A percentile compares a stretch with the other conserved stretches of the same genome.
phyloP scores from a whole-genome alignment of 2,888 invertebrate genomes.

The Leptopilina syphax region DNA sequence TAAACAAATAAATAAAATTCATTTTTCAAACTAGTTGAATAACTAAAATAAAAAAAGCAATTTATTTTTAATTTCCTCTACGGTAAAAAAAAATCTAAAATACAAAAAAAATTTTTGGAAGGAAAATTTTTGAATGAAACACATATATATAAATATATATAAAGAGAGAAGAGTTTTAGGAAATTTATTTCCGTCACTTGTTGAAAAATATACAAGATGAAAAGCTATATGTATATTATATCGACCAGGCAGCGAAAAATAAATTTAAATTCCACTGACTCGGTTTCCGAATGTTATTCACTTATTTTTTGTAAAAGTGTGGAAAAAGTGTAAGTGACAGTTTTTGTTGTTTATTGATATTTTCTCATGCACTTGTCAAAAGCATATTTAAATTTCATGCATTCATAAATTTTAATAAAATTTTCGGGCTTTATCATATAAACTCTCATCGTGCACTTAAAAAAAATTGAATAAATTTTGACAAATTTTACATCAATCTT shows the following conservation, averaged over 20 bases:
- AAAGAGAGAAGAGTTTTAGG: not conserved
- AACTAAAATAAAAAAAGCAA: too few relatives aligned
- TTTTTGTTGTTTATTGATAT: conserved; percentile 6
- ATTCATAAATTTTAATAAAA: conserved; percentile 5
- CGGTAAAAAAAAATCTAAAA: too few relatives aligned
- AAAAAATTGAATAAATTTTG: too few relatives aligned
- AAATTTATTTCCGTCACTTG: conserved; percentile 1
- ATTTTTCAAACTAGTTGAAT: too few relatives aligned
- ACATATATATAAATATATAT: too few relatives aligned
- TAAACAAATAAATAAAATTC: too few relatives aligned
- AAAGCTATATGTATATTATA: not conserved
- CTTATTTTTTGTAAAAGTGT: not conserved
- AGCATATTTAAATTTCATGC: not conserved
- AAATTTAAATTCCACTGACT: conserved; percentile 12
- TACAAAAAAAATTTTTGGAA: too few relatives aligned
- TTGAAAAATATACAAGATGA: conserved; percentile 9
- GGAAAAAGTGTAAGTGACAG: conserved; percentile 11
- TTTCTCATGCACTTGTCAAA: not conserved
- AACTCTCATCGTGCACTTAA: too few relatives aligned
- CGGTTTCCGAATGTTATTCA: not conserved
- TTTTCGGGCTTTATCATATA: not conserved
- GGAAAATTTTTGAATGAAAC: too few relatives aligned
- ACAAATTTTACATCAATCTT: too few relatives aligned
- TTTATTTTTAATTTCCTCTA: too few relatives aligned
- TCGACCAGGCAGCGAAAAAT: not conserved